phyloP scores from a whole-genome alignment of 2,888 invertebrate genomes.

The Lysandra bellargus region DNA sequence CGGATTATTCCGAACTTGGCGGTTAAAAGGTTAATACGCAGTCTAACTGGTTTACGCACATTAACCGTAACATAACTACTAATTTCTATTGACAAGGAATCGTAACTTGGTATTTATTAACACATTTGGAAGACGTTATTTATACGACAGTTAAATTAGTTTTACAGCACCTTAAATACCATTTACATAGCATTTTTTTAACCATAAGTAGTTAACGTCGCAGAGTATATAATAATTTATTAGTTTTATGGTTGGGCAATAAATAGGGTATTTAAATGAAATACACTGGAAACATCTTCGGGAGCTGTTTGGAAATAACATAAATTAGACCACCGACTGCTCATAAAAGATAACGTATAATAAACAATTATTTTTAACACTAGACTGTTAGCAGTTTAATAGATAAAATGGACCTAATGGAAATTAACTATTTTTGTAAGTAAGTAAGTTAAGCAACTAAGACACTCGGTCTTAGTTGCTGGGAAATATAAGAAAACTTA shows the following conservation, averaged over 20 bases:
- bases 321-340: background rate
- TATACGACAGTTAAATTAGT: slow-evolving; percentile 25
- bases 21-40: no score
- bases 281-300: background rate
- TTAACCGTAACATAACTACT: background rate
- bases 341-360: background rate
- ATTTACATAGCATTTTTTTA: background rate
- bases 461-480: background rate
- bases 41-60: no score
- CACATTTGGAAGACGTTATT: slow-evolving; percentile 2
- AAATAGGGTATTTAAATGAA: background rate
- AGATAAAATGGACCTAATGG: background rate
- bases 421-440: background rate
- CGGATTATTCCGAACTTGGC: no score
- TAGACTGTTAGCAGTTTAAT: background rate
- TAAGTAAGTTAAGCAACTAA: no score
- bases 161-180: slow-evolving; percentile 21
- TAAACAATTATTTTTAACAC: background rate
- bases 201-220: slow-evolving; percentile 2
- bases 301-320: background rate
- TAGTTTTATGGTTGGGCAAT: slow-evolving; percentile 19
- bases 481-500: background rate
- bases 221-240: background rate
- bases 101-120: slow-evolving; percentile 13
- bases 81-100: background rate